Evolutionary conservation across 2,888 invertebrate species (phyloP).

Genomic region (Chaitophorus viminalis): DNA sequence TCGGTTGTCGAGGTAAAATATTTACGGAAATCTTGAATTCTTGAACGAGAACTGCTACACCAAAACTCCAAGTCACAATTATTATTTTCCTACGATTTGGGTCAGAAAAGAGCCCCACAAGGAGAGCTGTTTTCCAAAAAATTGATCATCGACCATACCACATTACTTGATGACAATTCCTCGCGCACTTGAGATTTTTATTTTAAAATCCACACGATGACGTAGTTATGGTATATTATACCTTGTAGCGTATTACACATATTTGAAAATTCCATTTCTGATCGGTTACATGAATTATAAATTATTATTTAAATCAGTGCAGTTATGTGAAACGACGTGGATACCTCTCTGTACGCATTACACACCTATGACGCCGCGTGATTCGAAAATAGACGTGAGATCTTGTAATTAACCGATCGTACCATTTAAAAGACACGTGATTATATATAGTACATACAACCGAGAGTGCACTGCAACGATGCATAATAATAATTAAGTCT

Average conservation of each 20-base stretch:
- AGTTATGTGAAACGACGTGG: background rate
- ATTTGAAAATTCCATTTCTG: background rate
- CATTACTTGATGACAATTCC: background rate
- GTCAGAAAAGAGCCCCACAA: no score
- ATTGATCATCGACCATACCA: no score
- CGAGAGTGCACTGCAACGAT: background rate
- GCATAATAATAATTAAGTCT: constrained; percentile 43
- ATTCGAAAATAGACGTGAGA: background rate
- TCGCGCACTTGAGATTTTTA: background rate
- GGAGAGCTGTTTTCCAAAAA: no score
- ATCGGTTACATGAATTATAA: background rate
- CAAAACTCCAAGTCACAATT: no score
- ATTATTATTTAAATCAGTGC: background rate
- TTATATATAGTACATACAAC: background rate
- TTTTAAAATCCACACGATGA: background rate
- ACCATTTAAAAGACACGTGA: background rate
- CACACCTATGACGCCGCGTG: background rate
- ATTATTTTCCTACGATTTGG: no score
- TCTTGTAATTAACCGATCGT: constrained; percentile 32
- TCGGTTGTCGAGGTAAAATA: no score
- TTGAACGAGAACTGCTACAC: no score
- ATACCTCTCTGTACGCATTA: background rate
- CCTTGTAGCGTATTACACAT: background rate
- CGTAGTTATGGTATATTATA: background rate
- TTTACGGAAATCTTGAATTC: no score